These are phyloP conservation scores for Semicossyphus pulcher DNA, from an alignment of 2,113 vertebrate species.

Conservation along the genomic window DNA sequence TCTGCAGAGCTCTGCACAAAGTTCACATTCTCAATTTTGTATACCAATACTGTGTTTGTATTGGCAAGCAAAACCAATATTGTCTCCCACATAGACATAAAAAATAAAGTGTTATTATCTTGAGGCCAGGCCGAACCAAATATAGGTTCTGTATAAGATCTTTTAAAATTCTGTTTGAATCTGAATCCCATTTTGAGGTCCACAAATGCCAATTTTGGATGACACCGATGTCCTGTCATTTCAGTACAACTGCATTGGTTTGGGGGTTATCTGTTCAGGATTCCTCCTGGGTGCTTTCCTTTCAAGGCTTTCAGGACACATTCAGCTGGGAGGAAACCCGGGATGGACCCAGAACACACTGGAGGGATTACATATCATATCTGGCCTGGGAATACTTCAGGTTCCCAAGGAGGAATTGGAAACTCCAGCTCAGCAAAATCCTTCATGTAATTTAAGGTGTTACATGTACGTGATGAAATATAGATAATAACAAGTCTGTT, in stretches of 20 bases:
- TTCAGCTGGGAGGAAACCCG: background rate
- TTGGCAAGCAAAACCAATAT: conserved; percentile 51
- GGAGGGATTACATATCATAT: background rate
- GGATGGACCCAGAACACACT: background rate
- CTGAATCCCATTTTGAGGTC: background rate
- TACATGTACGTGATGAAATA: background rate
- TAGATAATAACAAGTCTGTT: background rate
- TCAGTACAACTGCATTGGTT: background rate
- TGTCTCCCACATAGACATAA: conserved; percentile 10
- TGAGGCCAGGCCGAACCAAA: background rate
- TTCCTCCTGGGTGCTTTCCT: background rate
- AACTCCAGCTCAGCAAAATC: background rate
- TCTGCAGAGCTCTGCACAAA: conserved; percentile 46
- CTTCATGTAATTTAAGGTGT: background rate
- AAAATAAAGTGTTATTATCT: conserved; percentile 12
- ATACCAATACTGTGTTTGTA: conserved; percentile 49
- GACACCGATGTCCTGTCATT: background rate
- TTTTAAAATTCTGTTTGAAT: background rate
- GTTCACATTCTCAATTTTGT: conserved; percentile 60
- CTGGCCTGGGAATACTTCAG: background rate
- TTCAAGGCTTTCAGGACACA: background rate
- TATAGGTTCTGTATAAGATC: background rate
- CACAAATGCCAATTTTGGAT: background rate
- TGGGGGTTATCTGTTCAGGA: background rate
- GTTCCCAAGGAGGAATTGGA: background rate